Percentiles rank a stretch among this genome's conserved stretches.
These are phyloP conservation scores for Lates calcarifer DNA, from an alignment of 2,113 vertebrate genomes.

Conservation along the genomic window DNA sequence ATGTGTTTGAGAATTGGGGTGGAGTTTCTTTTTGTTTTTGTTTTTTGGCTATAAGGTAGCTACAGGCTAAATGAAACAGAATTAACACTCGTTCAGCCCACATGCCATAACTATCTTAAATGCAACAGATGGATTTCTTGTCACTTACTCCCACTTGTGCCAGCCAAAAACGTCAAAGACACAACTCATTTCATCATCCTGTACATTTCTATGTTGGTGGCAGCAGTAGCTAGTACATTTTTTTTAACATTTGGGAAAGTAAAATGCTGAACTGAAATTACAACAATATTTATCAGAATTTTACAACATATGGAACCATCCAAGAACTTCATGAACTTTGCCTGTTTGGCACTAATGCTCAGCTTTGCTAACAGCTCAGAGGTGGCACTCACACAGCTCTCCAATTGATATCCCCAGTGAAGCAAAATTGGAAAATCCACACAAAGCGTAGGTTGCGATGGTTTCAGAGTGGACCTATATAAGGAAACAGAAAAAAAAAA, in stretches of 20 bases:
- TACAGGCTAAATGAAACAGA: conserved; percentile 9
- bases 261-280: neutral
- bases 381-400: conserved; percentile 86
- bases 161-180: conserved; percentile 12
- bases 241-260: neutral
- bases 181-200: neutral
- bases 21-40: neutral
- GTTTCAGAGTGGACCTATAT: conserved; percentile 90
- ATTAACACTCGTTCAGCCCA: conserved; percentile 16
- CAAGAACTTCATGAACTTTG: neutral
- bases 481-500: conserved; percentile 19
- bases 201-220: neutral
- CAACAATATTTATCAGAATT: neutral
- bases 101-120: conserved; percentile 16
- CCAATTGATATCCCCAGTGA: conserved; percentile 89
- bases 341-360: neutral
- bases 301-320: neutral
- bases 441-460: conserved; percentile 91
- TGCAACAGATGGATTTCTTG: conserved; percentile 43
- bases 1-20: neutral
- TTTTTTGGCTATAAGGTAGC: neutral
- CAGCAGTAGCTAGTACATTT: neutral
- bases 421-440: conserved; percentile 91
- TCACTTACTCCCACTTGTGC: conserved; percentile 20
- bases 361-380: neutral